Conservation (phyloP, 2,113 vertebrate genomes). For the Lonchura striata region DNA sequence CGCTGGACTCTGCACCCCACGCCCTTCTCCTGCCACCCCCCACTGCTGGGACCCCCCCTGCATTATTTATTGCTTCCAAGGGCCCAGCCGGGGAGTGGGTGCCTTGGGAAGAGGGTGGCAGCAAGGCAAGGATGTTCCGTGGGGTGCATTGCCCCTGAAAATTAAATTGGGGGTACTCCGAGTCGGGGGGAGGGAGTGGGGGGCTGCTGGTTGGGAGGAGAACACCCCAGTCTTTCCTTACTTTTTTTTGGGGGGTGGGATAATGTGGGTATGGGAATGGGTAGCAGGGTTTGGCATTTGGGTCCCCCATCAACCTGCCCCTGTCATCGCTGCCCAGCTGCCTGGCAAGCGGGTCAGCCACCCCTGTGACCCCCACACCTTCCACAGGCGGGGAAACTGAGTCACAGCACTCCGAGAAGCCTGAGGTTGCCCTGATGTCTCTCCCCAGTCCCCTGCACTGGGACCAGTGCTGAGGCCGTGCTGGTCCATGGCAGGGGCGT, state of each 20-base stretch:
- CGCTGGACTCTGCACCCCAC: neutral
- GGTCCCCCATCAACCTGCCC: neutral
- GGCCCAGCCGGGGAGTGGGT: neutral
- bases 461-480: neutral
- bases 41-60: rapidly evolving
- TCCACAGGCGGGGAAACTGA: neutral
- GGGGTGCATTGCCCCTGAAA: neutral
- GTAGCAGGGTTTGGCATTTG: neutral
- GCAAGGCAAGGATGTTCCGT: neutral
- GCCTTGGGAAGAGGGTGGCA: neutral
- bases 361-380: neutral
- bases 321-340: rapidly evolving
- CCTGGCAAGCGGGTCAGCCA: neutral
- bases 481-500: neutral
- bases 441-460: neutral
- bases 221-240: neutral
- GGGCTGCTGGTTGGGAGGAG: neutral
- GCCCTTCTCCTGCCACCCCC: rapidly evolving
- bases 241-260: neutral
- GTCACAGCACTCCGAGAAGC: neutral
- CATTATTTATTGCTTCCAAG: slow-evolving; percentile 25
- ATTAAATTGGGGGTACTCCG: neutral
- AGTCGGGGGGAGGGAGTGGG: rapidly evolving
- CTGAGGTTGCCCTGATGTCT: neutral
- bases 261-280: neutral